phyloP scores from a whole-genome alignment of 2,113 vertebrate genomes.

The Crotalus tigris region DNA sequence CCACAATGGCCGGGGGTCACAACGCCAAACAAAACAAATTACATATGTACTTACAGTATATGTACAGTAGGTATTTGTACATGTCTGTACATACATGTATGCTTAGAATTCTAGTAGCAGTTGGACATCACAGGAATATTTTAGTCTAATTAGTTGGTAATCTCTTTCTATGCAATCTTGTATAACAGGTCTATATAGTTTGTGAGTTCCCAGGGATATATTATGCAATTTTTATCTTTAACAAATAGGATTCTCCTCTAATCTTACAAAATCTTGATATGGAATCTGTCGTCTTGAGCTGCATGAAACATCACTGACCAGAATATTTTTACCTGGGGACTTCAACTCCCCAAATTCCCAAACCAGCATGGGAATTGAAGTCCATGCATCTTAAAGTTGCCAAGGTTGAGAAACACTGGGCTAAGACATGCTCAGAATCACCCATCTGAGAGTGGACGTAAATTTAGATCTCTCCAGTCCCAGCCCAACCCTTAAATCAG shows the following conservation, averaged over 20 bases:
- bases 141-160: neutral
- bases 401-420: neutral
- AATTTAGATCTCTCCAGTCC: no score
- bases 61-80: neutral
- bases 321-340: neutral
- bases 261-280: neutral
- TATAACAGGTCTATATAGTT: neutral
- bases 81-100: neutral
- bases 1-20: neutral
- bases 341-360: no score
- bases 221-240: neutral
- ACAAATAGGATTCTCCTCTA: neutral
- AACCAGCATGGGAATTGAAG: neutral
- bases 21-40: neutral
- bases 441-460: no score
- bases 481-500: no score
- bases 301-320: no score
- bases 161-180: neutral
- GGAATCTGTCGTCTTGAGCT: no score
- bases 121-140: neutral
- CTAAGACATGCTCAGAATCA: no score
- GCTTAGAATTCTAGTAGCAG: neutral
- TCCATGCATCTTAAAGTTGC: neutral
- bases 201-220: neutral
- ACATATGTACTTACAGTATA: neutral